Evolutionary conservation across 1,140 invertebrate genomes (phyloP), one percentile per base, ranked within the genome.

Genomic region (Camponotus vicinus): DNA sequence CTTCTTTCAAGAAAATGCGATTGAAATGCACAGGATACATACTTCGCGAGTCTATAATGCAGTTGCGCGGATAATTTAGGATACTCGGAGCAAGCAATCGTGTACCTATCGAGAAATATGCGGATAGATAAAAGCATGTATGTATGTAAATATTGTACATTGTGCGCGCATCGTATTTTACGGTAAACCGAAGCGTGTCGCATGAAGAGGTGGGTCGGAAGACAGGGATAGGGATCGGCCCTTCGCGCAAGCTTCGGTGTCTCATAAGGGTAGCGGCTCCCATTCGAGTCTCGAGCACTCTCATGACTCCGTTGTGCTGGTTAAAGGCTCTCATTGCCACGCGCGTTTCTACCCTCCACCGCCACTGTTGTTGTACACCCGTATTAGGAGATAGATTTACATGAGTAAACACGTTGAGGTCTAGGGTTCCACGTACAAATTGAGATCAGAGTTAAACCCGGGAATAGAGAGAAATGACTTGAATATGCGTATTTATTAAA

Each of bases 21-120:
- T 18, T 21, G 21, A 89, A 89, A 92, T 91, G 87, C 89, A 91
- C 91, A 86, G 88, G 13, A 15, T 49, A 49, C 45, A 85, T 89
- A 86, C 76, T 91, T 92, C 89, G 87, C 69, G 57, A 21, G 32
- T 69, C n/a, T 57, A 73, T 34, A 52, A 66, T 90, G 87, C 89
- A 90, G 92, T 88, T 90, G 91, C 78, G 84, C 88, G 70, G 87
- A 91, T 91, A 92, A 90, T 94, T 93, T 88, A 88, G 85, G 90
- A 89, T 91, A 92, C 91, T 93, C 93, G 92, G 88, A 18, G 57
- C 77, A 71, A 67, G 8, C 67, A 79, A 78, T 79, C 83, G 71
- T 87, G 87, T 84, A 89, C 87, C 90, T 92, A 92, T 88, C 27
- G 88, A 91, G 93, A 91, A 89, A 89, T 88, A 91, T 82, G 83